phyloP scores from a whole-genome alignment of 2,888 invertebrate genomes.

The Drosophila antonietae region DNA sequence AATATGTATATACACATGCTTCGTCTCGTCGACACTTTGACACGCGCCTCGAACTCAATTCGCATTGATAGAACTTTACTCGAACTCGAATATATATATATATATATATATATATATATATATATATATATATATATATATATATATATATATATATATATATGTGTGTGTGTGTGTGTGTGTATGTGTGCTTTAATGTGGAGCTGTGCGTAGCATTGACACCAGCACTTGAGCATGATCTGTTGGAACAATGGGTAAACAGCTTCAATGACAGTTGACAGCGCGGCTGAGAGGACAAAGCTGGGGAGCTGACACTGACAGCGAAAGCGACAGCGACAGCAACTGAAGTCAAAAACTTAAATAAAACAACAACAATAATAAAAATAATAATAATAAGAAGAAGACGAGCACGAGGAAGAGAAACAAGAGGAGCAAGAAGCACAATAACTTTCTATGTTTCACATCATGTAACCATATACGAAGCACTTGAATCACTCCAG shows the following conservation, averaged over 20 bases:
- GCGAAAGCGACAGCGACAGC: conserved; percentile 31
- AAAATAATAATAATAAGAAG: background rate
- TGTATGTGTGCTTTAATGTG: background rate
- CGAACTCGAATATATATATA: background rate
- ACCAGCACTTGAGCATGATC: conserved; percentile 51
- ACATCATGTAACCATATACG: conserved; percentile 63
- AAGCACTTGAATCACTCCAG: conserved; percentile 44
- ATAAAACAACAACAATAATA: conserved; percentile 37
- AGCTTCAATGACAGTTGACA: conserved; percentile 44
- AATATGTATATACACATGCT: conserved; percentile 1
- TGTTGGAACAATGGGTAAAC: conserved; percentile 36
- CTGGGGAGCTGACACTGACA: conserved; percentile 9
- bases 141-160: background rate
- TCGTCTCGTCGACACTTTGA: conserved; percentile 33
- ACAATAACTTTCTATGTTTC: conserved; percentile 36
- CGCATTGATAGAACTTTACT: conserved; percentile 4
- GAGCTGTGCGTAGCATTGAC: conserved; percentile 31
- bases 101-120: background rate
- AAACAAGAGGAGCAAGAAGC: background rate
- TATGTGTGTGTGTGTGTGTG: background rate
- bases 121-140: background rate
- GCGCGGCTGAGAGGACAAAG: conserved; percentile 6
- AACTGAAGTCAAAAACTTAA: conserved; percentile 67
- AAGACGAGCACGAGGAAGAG: background rate
- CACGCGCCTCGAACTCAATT: conserved; percentile 63